Evolutionary conservation across 2,888 invertebrate species (phyloP).

Genomic region (Alsophila aescularia): DNA sequence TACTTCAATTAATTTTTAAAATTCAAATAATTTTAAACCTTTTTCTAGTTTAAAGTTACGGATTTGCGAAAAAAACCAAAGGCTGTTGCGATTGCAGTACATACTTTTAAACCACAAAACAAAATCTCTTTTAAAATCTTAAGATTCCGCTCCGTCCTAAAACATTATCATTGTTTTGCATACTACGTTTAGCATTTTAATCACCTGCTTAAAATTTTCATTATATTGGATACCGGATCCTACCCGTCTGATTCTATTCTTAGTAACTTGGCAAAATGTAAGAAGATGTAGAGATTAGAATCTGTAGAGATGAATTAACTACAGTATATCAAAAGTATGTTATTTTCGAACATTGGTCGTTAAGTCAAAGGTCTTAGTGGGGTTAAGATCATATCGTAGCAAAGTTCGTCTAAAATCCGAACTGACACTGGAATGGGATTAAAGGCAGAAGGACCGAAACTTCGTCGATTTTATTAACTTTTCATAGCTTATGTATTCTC

Average conservation of each 20-base stretch:
- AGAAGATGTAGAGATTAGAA: slow-evolving; percentile 15
- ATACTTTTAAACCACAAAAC: not conserved
- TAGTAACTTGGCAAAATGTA: slow-evolving; percentile 7
- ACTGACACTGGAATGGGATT: slow-evolving; percentile 57
- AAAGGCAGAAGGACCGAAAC: slow-evolving; percentile 55
- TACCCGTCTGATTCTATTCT: slow-evolving; percentile 28
- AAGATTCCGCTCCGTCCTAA: slow-evolving; percentile 3
- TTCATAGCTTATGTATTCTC: slow-evolving; percentile 56
- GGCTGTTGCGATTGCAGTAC: not conserved
- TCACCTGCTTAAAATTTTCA: slow-evolving; percentile 34
- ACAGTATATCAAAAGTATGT: slow-evolving; percentile 20
- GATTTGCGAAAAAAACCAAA: not conserved
- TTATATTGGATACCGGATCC: slow-evolving; percentile 26
- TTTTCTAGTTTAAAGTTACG: no score
- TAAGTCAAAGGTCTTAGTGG: slow-evolving; percentile 34
- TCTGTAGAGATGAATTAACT: no score
- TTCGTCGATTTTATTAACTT: slow-evolving; percentile 59
- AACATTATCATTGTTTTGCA: slow-evolving; percentile 29
- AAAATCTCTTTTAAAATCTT: slow-evolving; percentile 9
- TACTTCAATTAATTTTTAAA: no score
- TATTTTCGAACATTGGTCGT: slow-evolving; percentile 25
- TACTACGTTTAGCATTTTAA: slow-evolving; percentile 32
- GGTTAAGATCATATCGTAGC: slow-evolving; percentile 48
- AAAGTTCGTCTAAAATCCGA: slow-evolving; percentile 55
- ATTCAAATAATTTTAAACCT: no score